phyloP scores from a whole-genome alignment of 2,113 vertebrate species.

The Thalassarche chlororhynchos region DNA sequence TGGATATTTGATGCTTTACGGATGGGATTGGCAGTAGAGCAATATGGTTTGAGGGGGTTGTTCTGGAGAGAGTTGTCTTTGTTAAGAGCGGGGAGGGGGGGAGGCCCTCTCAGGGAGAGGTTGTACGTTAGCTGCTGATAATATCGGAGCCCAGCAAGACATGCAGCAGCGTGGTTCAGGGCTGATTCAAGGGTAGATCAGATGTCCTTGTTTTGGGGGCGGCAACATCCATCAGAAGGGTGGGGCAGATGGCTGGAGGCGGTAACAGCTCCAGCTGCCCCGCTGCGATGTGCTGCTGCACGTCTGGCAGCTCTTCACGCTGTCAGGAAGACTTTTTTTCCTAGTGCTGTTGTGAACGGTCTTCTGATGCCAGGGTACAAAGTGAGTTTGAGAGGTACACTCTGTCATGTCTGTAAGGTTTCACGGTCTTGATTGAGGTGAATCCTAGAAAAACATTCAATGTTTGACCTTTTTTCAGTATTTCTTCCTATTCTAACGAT shows the following conservation, averaged over 20 bases:
- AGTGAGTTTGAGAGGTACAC: neutral
- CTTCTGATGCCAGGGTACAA: neutral
- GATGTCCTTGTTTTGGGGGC: neutral
- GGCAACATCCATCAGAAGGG: neutral
- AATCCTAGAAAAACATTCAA: neutral
- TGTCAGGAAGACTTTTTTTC: neutral
- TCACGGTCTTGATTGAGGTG: rapidly evolving
- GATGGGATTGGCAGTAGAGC: neutral
- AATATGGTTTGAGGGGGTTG: neutral
- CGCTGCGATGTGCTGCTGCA: neutral
- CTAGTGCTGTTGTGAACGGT: neutral
- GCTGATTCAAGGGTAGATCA: neutral
- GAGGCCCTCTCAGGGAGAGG: neutral
- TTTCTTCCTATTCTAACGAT: neutral
- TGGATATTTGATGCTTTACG: neutral
- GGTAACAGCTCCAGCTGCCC: neutral
- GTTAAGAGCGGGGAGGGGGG: neutral
- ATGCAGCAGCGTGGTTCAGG: neutral
- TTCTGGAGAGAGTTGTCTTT: neutral
- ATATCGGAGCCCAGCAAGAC: neutral
- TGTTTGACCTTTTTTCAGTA: neutral
- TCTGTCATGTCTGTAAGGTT: neutral
- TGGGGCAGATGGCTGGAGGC: constrained; percentile 1
- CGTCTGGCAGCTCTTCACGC: neutral
- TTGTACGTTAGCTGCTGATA: neutral